Base-by-base conservation (phyloP, 2,888 invertebrate species). In the Chrysotoxum bicinctum region DNA sequence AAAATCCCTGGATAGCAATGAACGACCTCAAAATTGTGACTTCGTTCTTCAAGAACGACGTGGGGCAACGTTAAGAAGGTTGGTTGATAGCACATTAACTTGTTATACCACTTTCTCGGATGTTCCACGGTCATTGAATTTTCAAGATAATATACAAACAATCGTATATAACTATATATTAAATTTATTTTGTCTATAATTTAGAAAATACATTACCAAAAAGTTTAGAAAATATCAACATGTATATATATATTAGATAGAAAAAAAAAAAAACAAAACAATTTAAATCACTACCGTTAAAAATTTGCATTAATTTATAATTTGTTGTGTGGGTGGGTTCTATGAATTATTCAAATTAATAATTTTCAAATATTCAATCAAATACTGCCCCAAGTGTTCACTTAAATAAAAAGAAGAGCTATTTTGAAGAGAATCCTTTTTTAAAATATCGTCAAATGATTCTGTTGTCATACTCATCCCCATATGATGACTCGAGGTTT, bases 361-460 rank as follows among this genome's bases (percentile, higher is more conserved):
- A 64, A 91, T 89, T 87, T 89, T 90, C 6, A 91, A 87, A 87
- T 92, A 92, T 75, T 90, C 88, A 16, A 91, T 88, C 14, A 92
- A 87, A 87, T 91, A 90, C 82, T 90, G 89, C 14, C 90, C 91
- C 43, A 91, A 87, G 74, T 90, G 88, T 75, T 90, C 90, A 50
- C 88, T 90, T n/a, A 91, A 90, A 78, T 90, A 91, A 80, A 91
- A 91, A 23, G 89, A 89, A 87, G 89, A 90, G 69, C 89, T 88
- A 26, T 82, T 64, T 3, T 86, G 87, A 5, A 83, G 73, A 3
- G 88, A 85, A 23, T 87, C 88, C 16, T 87, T 74, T 62, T 89
- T 88, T 14, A 91, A 73, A 74, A 91, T 76, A 78, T 91, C 90
- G 52, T 87, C 88, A 0, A 91, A 79, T 6, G 90, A 89, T 70